A percentile compares a stretch with the other conserved stretches of the same genome.
Evolutionary conservation across 2,888 invertebrate genomes (phyloP).

Genomic region (Napeogenes sylphis): DNA sequence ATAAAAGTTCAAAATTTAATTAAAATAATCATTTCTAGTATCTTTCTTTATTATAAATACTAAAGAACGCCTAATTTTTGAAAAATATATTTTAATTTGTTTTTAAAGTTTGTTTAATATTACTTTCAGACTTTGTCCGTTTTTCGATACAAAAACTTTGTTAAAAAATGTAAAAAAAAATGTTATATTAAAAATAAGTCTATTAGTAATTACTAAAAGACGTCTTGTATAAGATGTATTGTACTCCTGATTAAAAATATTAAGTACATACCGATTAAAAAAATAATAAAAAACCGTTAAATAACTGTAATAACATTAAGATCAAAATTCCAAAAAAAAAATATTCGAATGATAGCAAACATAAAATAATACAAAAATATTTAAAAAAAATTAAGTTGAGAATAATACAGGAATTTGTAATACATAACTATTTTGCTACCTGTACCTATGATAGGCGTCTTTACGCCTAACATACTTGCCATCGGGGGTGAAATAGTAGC

Average conservation of each 20-base stretch:
- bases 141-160: neutral
- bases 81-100: neutral
- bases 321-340: neutral
- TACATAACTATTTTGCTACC: constrained; percentile 47
- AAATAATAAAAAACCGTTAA: constrained; percentile 9
- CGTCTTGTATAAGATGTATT: neutral
- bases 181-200: neutral
- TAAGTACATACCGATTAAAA: constrained; percentile 9
- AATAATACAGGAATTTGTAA: constrained; percentile 15
- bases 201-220: neutral
- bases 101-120: neutral
- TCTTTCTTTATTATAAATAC: neutral
- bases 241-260: constrained; percentile 3
- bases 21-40: neutral
- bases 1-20: neutral
- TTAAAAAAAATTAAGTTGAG: constrained; percentile 13
- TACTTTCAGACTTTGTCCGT: neutral
- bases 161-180: neutral
- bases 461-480: constrained; percentile 72
- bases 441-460: constrained; percentile 69
- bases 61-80: neutral
- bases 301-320: constrained; percentile 5
- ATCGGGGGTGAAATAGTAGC: constrained; percentile 69
- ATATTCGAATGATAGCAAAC: neutral
- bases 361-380: constrained; percentile 9